Conservation (phyloP, 2,113 vertebrate genomes). For the Natator depressus region DNA sequence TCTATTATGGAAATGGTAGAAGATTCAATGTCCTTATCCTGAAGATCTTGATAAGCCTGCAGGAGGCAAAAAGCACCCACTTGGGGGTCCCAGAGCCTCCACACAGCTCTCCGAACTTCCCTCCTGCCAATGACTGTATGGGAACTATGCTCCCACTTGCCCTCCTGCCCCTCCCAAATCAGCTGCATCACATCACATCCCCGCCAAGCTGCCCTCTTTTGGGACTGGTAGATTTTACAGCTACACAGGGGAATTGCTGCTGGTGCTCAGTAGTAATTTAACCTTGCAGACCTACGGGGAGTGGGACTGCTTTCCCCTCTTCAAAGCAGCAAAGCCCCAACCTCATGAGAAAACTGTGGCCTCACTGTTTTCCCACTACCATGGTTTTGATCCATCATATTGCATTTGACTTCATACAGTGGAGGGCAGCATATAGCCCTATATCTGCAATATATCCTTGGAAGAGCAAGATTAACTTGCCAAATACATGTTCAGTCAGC, state of each 20-base stretch:
- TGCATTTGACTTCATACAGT: background rate
- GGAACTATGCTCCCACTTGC: background rate
- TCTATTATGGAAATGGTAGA: background rate
- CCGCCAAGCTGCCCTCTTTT: background rate
- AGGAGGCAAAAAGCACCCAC: fast-evolving
- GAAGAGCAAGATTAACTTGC: slow-evolving; percentile 20
- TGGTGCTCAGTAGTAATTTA: background rate
- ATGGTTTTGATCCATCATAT: background rate
- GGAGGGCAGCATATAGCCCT: background rate
- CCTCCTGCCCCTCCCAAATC: too few relatives aligned
- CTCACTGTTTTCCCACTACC: slow-evolving; percentile 24
- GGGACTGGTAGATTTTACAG: background rate
- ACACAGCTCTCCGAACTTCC: background rate
- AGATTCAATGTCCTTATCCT: background rate
- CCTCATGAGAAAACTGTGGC: background rate
- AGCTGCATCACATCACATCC: background rate
- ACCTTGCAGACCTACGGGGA: background rate
- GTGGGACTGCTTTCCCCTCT: background rate
- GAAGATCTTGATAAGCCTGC: background rate
- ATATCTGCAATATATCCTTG: slow-evolving; percentile 21
- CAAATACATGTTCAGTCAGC: slow-evolving; percentile 13
- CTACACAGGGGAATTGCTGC: background rate
- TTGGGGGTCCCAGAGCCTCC: background rate
- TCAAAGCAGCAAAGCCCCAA: background rate
- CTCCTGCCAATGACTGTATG: background rate